Evolutionary conservation across 2,113 vertebrate species (phyloP).

Genomic region (Sylvietta virens): DNA sequence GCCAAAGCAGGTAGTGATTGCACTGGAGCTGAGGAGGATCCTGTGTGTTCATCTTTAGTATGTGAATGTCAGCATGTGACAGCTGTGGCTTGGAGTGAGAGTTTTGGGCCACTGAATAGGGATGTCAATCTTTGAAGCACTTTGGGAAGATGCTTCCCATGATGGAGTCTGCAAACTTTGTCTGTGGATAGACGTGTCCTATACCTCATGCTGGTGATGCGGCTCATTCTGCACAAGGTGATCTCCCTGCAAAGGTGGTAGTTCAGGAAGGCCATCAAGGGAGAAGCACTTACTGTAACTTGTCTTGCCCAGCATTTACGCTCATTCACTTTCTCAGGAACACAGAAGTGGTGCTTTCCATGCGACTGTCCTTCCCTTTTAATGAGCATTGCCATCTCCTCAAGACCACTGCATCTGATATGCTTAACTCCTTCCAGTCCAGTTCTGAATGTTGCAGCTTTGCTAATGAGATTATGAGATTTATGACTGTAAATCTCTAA

Average conservation of each 20-base stretch:
- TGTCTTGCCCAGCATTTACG: accelerated
- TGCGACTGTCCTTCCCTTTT: neutral
- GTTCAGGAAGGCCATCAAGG: neutral
- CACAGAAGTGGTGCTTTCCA: neutral
- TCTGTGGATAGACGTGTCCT: neutral
- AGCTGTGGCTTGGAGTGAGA: neutral
- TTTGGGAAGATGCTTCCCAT: neutral
- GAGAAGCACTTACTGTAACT: neutral
- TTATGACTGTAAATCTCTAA: slow-evolving; percentile 11
- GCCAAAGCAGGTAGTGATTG: neutral
- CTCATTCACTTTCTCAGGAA: neutral
- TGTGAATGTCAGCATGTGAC: neutral
- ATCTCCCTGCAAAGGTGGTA: neutral
- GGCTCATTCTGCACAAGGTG: neutral
- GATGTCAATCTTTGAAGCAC: neutral
- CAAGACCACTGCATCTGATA: neutral
- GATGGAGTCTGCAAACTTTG: neutral
- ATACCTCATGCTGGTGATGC: neutral
- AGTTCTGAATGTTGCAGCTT: neutral
- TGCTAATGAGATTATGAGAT: slow-evolving; percentile 18
- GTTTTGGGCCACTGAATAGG: neutral
- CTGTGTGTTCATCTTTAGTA: neutral
- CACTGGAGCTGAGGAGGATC: neutral
- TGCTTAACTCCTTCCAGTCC: neutral
- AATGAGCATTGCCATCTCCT: neutral